phyloP scores from a whole-genome alignment of 2,888 invertebrate species.

The Papilio demoleus region DNA sequence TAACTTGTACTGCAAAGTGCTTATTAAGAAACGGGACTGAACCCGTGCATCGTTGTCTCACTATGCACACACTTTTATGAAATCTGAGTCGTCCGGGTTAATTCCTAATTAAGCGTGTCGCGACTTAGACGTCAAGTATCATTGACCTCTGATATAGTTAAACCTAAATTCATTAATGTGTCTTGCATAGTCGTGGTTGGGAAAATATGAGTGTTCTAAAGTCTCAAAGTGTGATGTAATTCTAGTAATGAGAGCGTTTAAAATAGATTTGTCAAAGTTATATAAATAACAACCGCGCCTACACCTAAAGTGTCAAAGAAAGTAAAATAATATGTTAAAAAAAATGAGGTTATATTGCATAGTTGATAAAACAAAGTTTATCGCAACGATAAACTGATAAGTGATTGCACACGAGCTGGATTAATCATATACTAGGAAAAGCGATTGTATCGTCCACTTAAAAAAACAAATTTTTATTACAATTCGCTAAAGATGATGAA shows the following conservation, averaged over 20 bases:
- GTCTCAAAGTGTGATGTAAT: slow-evolving; percentile 21
- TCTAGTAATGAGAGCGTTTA: slow-evolving; percentile 27
- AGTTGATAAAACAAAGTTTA: slow-evolving; percentile 54
- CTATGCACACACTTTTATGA: background rate
- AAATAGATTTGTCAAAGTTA: slow-evolving; percentile 41
- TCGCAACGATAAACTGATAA: slow-evolving; percentile 72
- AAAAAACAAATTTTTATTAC: slow-evolving; percentile 21
- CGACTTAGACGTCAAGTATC: background rate
- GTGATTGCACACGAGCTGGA: slow-evolving; percentile 14
- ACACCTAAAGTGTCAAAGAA: slow-evolving; percentile 58
- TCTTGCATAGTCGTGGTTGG: background rate
- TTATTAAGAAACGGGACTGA: background rate
- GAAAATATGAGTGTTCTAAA: background rate
- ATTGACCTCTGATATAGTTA: background rate
- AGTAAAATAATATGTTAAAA: slow-evolving; percentile 49
- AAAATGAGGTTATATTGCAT: slow-evolving; percentile 72
- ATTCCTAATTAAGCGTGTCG: background rate
- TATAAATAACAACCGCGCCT: slow-evolving; percentile 35
- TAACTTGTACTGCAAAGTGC: too few species aligned
- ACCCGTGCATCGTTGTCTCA: background rate
- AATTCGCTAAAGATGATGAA: slow-evolving; percentile 52
- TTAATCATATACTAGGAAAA: slow-evolving; percentile 38
- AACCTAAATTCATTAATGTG: background rate
- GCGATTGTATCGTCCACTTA: slow-evolving; percentile 15
- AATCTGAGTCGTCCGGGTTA: background rate